Percentiles rank a stretch among this genome's conserved stretches.
These are phyloP conservation scores for Notolabrus celidotus DNA, from an alignment of 2,797 vertebrate genomes.

Conservation along the genomic window DNA sequence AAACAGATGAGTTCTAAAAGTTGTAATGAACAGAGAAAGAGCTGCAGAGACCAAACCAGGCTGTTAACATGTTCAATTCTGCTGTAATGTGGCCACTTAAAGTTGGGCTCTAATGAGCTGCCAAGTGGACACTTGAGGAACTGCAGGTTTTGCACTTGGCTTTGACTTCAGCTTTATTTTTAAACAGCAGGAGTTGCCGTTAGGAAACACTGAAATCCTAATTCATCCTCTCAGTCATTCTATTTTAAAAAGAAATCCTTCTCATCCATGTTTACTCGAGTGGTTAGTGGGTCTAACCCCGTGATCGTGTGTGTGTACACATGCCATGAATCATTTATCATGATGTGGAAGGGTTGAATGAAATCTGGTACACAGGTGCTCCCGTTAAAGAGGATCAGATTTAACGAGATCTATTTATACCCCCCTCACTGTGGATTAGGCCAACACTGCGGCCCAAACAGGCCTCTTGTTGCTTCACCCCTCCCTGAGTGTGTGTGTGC, in stretches of 20 bases:
- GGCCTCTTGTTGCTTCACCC: constrained; percentile 48
- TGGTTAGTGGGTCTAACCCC: constrained; percentile 27
- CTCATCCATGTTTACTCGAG: constrained; percentile 34
- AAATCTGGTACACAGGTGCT: constrained; percentile 75
- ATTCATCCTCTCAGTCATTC: constrained; percentile 17
- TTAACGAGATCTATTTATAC: constrained; percentile 83
- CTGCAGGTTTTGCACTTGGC: no score
- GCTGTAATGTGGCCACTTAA: no score
- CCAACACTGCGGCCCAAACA: constrained; percentile 57
- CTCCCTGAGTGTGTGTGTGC: constrained; percentile 9
- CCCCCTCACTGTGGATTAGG: constrained; percentile 73
- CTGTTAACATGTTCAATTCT: no score
- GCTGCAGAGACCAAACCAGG: no score
- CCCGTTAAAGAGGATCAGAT: constrained; percentile 81
- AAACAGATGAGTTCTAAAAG: no score
- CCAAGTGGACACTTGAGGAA: no score
- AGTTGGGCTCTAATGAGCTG: no score
- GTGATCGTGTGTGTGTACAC: constrained; percentile 48
- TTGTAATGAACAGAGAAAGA: no score
- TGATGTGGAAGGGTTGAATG: constrained; percentile 55
- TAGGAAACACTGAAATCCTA: constrained; percentile 5
- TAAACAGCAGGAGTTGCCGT: no score
- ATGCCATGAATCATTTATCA: constrained; percentile 62
- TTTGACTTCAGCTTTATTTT: no score
- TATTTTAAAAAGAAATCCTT: constrained; percentile 29